Base-by-base conservation (phyloP, 1,140 invertebrate genomes). In the Micrasema longulum region DNA sequence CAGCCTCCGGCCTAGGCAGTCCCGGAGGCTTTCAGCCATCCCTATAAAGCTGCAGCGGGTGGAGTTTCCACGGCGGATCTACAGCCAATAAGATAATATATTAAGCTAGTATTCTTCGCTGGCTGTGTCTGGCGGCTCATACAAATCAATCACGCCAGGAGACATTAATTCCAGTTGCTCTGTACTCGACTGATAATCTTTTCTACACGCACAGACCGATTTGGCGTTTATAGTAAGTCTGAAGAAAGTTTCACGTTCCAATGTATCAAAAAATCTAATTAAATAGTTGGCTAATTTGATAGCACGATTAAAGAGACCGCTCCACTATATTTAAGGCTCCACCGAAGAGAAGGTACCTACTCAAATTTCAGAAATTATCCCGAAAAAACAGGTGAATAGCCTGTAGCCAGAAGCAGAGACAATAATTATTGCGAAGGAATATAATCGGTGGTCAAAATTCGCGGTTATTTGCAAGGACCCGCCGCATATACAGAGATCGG, bases 401-500 rank as follows among this genome's bases (percentile, higher is more conserved):
- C 45, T 48, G 1, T 20, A 20, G 18, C 45, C 45, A 48, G n/a
- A 16, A 14, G 41, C 52, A 26, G 26, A 35, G 52, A 53, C n/a
- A 31, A 31, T 26, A 20, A 48, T 53, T 52, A 52, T 52, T 52
- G 26, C 26, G 26, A 31, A 31, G 26, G 26, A 31, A 31, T 31
- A 31, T 47, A 47, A 52, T 52, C 14, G 52, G 23, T 11, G 23
- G 52, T 53, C 26, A 53, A 53, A 53, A 26, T 23, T 31, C 52
- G 12, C 52, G 26, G 52, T 14, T 53, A 53, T 53, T 31, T 53
- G 52, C 52, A 53, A 14, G 52, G 4, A 53, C 26, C 52, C 23
- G 52, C 26, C 16, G 14, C n/a, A 48, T 9, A 53, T n/a, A 31
- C 41, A 5, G 12, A 43, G 10, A 43, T 43, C 14, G 11, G 41